Evolutionary conservation across 1,140 invertebrate genomes (phyloP).

Genomic region (Sitodiplosis mosellana): DNA sequence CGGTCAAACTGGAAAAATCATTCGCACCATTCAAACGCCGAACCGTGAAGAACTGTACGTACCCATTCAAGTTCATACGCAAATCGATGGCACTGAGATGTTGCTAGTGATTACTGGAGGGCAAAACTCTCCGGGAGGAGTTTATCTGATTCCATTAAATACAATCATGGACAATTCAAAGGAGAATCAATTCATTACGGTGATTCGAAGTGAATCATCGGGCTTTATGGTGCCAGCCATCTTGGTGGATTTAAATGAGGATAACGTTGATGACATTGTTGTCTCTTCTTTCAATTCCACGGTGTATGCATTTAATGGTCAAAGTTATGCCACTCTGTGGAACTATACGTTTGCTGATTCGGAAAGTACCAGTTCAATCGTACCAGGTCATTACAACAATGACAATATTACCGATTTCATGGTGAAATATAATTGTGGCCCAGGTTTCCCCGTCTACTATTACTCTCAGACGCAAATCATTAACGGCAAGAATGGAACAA

Average conservation of each 20-base stretch:
- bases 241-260: slow-evolving; percentile 53
- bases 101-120: slow-evolving; percentile 52
- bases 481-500: slow-evolving; percentile 30
- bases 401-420: slow-evolving; percentile 69
- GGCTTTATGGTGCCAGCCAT: slow-evolving; percentile 48
- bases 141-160: slow-evolving; percentile 40
- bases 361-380: slow-evolving; percentile 48
- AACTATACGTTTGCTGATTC: slow-evolving; percentile 44
- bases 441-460: slow-evolving; percentile 57
- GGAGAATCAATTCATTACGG: slow-evolving; percentile 12
- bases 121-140: slow-evolving; percentile 46
- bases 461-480: slow-evolving; percentile 51
- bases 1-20: slow-evolving; percentile 43
- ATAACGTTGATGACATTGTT: slow-evolving; percentile 55
- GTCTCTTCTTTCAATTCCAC: slow-evolving; percentile 51
- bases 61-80: slow-evolving; percentile 26
- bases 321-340: slow-evolving; percentile 47
- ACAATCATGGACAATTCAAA: slow-evolving; percentile 24
- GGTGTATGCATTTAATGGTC: slow-evolving; percentile 52
- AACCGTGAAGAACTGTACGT: slow-evolving; percentile 51
- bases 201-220: slow-evolving; percentile 14
- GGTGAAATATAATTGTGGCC: slow-evolving; percentile 57
- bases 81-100: slow-evolving; percentile 19
- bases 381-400: slow-evolving; percentile 63
- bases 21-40: slow-evolving; percentile 43